Percentiles rank a stretch among this genome's conserved stretches.
These are phyloP conservation scores for Drosophila nikananu DNA, from an alignment of 1,140 invertebrate species.

Conservation along the genomic window DNA sequence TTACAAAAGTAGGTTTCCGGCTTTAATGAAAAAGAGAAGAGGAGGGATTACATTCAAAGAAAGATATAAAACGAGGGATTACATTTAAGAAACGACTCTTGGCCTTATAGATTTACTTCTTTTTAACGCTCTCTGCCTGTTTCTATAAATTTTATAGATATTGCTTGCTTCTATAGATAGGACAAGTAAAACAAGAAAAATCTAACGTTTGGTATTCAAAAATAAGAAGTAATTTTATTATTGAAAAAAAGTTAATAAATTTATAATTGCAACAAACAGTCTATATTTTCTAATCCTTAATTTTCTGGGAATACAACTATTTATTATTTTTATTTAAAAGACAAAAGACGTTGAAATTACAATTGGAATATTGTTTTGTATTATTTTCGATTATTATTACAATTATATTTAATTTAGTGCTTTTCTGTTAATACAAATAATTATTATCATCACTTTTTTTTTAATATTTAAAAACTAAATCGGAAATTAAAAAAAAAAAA, in stretches of 20 bases:
- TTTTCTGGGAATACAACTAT: too few relatives aligned
- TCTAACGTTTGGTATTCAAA: not conserved
- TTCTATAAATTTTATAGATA: not conserved
- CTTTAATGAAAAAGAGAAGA: not conserved
- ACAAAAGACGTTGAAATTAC: too few relatives aligned
- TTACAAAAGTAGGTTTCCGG: slow-evolving; percentile 1
- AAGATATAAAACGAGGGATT: not conserved
- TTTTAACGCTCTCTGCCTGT: not conserved
- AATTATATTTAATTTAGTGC: too few relatives aligned
- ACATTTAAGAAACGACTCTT: not conserved
- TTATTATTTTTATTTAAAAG: too few relatives aligned
- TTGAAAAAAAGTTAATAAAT: not conserved
- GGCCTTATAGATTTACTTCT: not conserved
- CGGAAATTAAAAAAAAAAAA: too few relatives aligned
- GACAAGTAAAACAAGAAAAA: not conserved
- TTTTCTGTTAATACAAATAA: too few relatives aligned
- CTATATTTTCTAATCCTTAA: not conserved
- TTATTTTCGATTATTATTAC: too few relatives aligned
- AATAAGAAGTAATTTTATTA: not conserved
- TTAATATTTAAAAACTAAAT: too few relatives aligned
- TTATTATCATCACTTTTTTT: too few relatives aligned
- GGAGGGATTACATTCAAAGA: not conserved
- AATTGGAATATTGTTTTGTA: too few relatives aligned
- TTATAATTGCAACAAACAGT: not conserved
- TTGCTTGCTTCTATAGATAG: not conserved